phyloP scores from a whole-genome alignment of 2,113 vertebrate genomes.

The Prietella phreatophila region DNA sequence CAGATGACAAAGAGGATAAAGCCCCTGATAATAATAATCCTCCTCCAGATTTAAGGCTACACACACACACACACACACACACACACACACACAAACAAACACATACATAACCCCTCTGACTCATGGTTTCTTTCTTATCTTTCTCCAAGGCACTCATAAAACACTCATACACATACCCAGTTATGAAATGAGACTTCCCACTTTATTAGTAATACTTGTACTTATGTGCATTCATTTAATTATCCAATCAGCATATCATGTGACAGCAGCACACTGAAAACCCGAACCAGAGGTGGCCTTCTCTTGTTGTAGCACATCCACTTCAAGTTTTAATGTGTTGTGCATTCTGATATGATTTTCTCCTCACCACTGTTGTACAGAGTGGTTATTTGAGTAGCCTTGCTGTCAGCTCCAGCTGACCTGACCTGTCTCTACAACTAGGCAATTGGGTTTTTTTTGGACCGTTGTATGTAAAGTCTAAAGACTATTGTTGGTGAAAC shows the following conservation, averaged over 20 bases:
- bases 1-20: not conserved
- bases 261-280: not conserved
- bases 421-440: not conserved
- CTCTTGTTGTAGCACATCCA: not conserved
- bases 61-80: conserved; percentile 1
- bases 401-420: not conserved
- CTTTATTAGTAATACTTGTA: not conserved
- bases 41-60: not conserved
- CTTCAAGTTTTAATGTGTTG: not conserved
- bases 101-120: not conserved
- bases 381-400: not conserved
- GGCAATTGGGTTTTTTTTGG: no score
- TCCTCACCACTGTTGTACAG: not conserved
- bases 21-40: not conserved
- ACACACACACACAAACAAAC: conserved; percentile 5
- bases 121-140: not conserved
- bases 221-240: not conserved
- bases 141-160: not conserved
- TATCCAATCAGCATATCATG: not conserved
- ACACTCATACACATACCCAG: not conserved
- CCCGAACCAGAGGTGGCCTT: not conserved
- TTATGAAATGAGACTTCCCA: not conserved
- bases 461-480: no score
- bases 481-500: no score
- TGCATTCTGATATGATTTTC: not conserved